Percentiles rank a stretch among this genome's conserved stretches.
phyloP scores from a whole-genome alignment of 2,888 invertebrate genomes.

The Eristalis tenax region DNA sequence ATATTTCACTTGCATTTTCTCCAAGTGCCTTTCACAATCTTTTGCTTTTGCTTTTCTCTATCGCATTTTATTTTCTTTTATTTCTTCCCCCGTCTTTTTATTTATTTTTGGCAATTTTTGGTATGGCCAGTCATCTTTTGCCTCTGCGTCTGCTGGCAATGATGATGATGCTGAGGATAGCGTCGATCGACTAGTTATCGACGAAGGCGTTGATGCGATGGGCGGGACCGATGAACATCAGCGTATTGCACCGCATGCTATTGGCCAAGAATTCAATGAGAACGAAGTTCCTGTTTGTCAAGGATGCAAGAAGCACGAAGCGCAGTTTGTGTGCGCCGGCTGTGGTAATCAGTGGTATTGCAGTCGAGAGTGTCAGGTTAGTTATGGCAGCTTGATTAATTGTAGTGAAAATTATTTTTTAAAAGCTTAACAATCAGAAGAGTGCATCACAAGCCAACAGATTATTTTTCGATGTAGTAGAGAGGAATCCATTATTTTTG shows the following conservation, averaged over 20 bases:
- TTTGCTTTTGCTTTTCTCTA: constrained; percentile 51
- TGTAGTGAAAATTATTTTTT: background rate
- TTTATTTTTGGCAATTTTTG: constrained; percentile 11
- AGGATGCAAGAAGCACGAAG: constrained; percentile 90
- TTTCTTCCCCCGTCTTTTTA: constrained; percentile 38
- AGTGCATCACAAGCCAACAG: too few species aligned
- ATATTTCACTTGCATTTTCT: background rate
- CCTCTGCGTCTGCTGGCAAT: constrained; percentile 70
- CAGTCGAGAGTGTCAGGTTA: constrained; percentile 95
- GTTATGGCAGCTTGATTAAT: constrained; percentile 38
- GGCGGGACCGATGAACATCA: constrained; percentile 75
- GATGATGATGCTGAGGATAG: constrained; percentile 85
- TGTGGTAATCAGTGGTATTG: constrained; percentile 98
- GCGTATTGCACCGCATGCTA: constrained; percentile 76
- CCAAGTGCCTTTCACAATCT: background rate
- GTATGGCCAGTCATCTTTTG: constrained; percentile 47
- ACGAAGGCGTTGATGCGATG: constrained; percentile 83
- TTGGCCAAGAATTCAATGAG: constrained; percentile 81
- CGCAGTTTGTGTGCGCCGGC: constrained; percentile 94
- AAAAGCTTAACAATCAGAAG: background rate
- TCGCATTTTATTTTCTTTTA: constrained; percentile 65
- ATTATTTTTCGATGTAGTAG: too few species aligned
- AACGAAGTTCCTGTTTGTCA: constrained; percentile 88
- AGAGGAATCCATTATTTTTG: too few species aligned
- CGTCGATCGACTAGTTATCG: constrained; percentile 84